Percentiles rank a stretch among this genome's conserved stretches.
Conservation (phyloP, 1,140 invertebrate species). For the Physella acuta region DNA sequence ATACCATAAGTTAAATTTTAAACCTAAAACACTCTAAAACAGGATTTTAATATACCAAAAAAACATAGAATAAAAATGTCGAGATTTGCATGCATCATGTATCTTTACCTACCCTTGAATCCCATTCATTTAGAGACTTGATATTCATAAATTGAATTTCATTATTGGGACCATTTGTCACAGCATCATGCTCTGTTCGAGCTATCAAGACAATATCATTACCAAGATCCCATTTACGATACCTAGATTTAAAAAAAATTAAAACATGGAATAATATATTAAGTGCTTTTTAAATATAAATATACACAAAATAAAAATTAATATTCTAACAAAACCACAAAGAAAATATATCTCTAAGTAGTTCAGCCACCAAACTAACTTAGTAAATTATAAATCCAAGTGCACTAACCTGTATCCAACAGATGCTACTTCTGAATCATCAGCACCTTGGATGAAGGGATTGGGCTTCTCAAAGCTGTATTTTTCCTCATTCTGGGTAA, state of each 20-base stretch:
- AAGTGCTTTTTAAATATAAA: background rate
- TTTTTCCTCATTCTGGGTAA: slow-evolving; percentile 78
- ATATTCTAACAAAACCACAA: too few species aligned
- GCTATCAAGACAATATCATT: slow-evolving; percentile 89
- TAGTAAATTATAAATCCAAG: background rate
- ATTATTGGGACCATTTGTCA: slow-evolving; percentile 84
- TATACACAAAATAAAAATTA: too few species aligned
- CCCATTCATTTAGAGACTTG: slow-evolving; percentile 99
- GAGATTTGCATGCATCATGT: background rate
- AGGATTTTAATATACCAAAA: too few species aligned
- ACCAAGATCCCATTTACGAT: slow-evolving; percentile 95
- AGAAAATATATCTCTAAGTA: too few species aligned
- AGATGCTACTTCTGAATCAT: slow-evolving; percentile 78
- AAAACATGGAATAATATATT: background rate
- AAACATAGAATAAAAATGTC: background rate
- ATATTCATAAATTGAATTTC: slow-evolving; percentile 92
- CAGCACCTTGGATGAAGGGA: slow-evolving; percentile 86
- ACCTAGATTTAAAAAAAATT: slow-evolving; percentile 72
- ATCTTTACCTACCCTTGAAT: slow-evolving; percentile 73
- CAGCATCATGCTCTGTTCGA: slow-evolving; percentile 95
- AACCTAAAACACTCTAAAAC: too few species aligned
- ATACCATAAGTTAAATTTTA: too few species aligned
- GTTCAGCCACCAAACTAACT: too few species aligned
- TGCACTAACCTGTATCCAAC: slow-evolving; percentile 78
- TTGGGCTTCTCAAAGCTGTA: slow-evolving; percentile 89